Base-by-base conservation (phyloP, 2,797 vertebrate genomes). In the Siniperca obscura region DNA sequence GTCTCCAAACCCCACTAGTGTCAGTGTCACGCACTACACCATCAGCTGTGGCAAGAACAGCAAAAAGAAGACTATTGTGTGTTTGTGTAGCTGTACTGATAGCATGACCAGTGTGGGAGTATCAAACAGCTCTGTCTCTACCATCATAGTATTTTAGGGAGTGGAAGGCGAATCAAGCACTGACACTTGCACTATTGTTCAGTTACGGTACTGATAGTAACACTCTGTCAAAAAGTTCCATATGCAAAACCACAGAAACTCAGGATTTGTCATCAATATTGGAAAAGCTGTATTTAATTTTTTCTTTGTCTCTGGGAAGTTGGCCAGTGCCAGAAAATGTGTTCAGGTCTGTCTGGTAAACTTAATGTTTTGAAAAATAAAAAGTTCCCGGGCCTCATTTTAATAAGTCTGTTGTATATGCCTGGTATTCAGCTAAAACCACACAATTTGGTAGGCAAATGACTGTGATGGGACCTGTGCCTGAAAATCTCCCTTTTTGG, bases 381-480 rank as follows among this genome's bases (percentile, higher is more conserved):
- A 81, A 84, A 81, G 74, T 86, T 89, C 82, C 84, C 78, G 67
- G 62, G 59, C 68, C 50, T 88, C 27, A 76, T 70, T 82, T 82
- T 86, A 22, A 80, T 57, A 79, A 80, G 50, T 52, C 6, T 36
- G 27, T 62, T 77, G 72, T 86, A 76, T 70, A 76, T 82, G 72
- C 65, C 50, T 82, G 30, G 36, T 78, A 66, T 85, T 88, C 70
- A 83, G 70, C 76, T 60, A 85, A 91, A 91, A 90, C 87, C 89
- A 89, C 90, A 75, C n/a, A 82, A 90, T 92, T 85, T 93, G 85
- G 70, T 91, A 91, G 78, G 87, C 89, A 93, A 94, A 93, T 92
- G 74, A 88, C 57, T 84, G 48, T 84, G 78, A 86, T 38, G 44
- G 78, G 87, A 78, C 79, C 53, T 70, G 64, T 69, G 84, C 70